Evolutionary conservation across 2,113 vertebrate species (phyloP).

Genomic region (Suncus etruscus): DNA sequence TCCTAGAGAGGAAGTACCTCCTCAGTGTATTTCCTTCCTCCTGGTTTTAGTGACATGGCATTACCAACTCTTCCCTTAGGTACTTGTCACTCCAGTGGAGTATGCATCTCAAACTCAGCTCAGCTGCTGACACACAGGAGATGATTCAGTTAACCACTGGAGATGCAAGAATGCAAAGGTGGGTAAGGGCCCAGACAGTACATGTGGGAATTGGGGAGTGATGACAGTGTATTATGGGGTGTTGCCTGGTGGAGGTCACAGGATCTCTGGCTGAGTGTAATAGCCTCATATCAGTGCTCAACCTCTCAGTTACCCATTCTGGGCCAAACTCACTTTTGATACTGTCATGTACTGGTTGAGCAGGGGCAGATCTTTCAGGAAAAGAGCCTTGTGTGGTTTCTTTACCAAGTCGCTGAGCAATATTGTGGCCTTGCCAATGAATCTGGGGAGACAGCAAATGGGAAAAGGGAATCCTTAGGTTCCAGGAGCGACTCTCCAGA

Average conservation of each 20-base stretch:
- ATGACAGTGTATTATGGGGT: background rate
- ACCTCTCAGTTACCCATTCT: background rate
- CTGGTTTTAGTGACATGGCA: background rate
- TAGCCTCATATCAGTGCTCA: background rate
- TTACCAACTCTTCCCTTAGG: background rate
- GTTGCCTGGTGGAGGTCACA: background rate
- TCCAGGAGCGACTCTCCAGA: background rate
- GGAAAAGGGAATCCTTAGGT: background rate
- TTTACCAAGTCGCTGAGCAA: conserved; percentile 66
- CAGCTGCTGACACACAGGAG: too few species aligned
- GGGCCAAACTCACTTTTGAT: conserved; percentile 74
- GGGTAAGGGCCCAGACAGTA: background rate
- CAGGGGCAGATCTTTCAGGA: conserved; percentile 66
- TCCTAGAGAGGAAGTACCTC: background rate
- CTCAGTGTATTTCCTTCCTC: background rate
- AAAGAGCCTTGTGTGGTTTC: conserved; percentile 24
- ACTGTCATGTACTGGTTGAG: conserved; percentile 61
- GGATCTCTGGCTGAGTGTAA: background rate
- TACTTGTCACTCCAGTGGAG: background rate
- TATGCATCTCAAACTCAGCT: background rate
- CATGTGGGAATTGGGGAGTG: background rate
- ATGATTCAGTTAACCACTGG: too few species aligned
- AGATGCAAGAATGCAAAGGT: background rate
- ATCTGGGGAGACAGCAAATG: conserved; percentile 52
- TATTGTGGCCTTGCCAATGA: conserved; percentile 74